These are phyloP conservation scores for Microtus montanus DNA, from an alignment of 2,113 vertebrate species.

Conservation along the genomic window DNA sequence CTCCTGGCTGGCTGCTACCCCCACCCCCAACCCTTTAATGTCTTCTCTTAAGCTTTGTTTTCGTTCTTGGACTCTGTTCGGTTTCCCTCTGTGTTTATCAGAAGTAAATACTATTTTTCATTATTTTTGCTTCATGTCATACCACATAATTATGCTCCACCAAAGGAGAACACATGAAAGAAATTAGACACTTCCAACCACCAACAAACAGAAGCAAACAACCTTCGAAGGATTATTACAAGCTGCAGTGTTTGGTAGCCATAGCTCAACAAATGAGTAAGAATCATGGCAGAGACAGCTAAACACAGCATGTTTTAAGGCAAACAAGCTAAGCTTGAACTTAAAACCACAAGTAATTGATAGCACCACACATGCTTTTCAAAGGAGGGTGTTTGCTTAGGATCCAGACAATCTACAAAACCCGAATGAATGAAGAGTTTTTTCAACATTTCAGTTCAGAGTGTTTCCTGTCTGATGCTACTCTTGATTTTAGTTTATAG, in stretches of 20 bases:
- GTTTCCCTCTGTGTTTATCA: not conserved
- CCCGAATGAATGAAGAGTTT: not conserved
- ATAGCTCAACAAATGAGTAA: slow-evolving; percentile 45
- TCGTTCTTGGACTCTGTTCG: not conserved
- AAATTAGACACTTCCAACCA: not conserved
- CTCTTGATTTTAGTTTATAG: slow-evolving; percentile 10
- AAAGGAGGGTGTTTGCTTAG: slow-evolving; percentile 33
- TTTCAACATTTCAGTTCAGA: not conserved
- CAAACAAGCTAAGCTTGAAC: slow-evolving; percentile 8
- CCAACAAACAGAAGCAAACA: not conserved
- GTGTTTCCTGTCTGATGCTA: slow-evolving; percentile 2
- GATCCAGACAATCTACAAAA: not conserved
- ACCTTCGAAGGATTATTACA: not conserved
- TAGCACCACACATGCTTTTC: not conserved
- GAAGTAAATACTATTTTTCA: slow-evolving; percentile 41
- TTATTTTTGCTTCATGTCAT: slow-evolving; percentile 14
- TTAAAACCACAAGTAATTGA: slow-evolving; percentile 19
- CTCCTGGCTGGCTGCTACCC: not conserved
- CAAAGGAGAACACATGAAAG: not conserved
- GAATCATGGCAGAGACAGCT: slow-evolving; percentile 4
- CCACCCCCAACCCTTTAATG: not conserved
- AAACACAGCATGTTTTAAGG: slow-evolving; percentile 31
- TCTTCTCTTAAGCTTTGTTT: slow-evolving; percentile 4
- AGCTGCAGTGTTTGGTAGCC: not conserved
- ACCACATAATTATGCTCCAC: not conserved